Evolutionary conservation across 2,888 invertebrate genomes (phyloP).

Genomic region (Ashinkailepas kermadecensis): DNA sequence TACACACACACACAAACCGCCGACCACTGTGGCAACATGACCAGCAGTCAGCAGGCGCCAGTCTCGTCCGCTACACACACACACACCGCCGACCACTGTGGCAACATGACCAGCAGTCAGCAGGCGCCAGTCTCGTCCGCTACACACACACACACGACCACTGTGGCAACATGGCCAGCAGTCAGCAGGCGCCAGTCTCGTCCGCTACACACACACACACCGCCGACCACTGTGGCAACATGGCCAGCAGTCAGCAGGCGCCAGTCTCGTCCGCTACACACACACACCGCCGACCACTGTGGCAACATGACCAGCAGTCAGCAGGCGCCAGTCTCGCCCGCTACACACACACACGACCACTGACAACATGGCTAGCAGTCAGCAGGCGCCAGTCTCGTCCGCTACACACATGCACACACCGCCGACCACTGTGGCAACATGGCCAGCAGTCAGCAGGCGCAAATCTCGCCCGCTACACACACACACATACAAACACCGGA

Average conservation of each 20-base stretch:
- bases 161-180: constrained; percentile 5
- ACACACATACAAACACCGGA: too few species aligned
- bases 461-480: too few species aligned
- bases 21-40: constrained; percentile 24
- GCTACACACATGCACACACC: too few species aligned
- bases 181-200: background rate
- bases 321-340: background rate
- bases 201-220: too few species aligned
- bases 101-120: background rate
- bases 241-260: background rate
- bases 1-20: too few species aligned
- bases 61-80: too few species aligned
- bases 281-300: constrained; percentile 27
- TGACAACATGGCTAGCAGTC: background rate
- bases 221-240: constrained; percentile 25
- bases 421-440: constrained; percentile 25
- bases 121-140: background rate
- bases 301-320: background rate
- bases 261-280: too few species aligned
- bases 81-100: constrained; percentile 27
- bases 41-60: background rate
- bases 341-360: too few species aligned
- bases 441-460: background rate
- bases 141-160: too few species aligned
- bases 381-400: background rate